These are phyloP conservation scores for western clawed frog (Xenopus tropicalis) DNA, from an alignment of 2,113 vertebrate species.

Conservation along the genomic window DNA sequence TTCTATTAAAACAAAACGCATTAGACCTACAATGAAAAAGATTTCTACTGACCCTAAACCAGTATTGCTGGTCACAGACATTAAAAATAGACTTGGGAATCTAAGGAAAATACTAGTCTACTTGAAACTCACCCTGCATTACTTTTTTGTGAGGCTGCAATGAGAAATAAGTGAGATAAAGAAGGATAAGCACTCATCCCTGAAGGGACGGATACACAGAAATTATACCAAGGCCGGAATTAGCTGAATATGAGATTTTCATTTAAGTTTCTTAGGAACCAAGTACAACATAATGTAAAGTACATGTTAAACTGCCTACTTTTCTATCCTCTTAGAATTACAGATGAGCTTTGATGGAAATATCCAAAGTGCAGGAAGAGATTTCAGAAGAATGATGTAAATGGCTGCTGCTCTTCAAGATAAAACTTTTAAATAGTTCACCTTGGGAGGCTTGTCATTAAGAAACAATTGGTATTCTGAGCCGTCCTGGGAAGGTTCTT, in stretches of 20 bases:
- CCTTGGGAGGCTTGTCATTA: slow-evolving; percentile 5
- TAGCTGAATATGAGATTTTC: slow-evolving; percentile 10
- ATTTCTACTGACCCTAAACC: too few species aligned
- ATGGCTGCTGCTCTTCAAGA: slow-evolving; percentile 1
- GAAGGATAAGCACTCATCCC: slow-evolving; percentile 3
- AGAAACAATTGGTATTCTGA: not conserved
- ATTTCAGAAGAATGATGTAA: slow-evolving; percentile 13
- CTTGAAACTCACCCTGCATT: too few species aligned
- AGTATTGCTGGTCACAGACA: too few species aligned
- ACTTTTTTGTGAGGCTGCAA: too few species aligned
- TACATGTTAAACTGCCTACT: slow-evolving; percentile 6
- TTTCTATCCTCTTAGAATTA: slow-evolving; percentile 17
- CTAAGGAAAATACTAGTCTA: too few species aligned
- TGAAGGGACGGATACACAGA: not conserved
- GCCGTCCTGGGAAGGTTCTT: not conserved
- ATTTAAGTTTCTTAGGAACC: slow-evolving; percentile 1
- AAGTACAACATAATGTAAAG: slow-evolving; percentile 14
- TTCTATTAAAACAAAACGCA: too few species aligned
- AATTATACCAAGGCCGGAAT: slow-evolving; percentile 5
- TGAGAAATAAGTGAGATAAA: slow-evolving; percentile 7
- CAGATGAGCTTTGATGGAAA: slow-evolving; percentile 24
- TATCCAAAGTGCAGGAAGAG: not conserved
- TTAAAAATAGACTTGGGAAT: too few species aligned
- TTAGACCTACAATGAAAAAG: too few species aligned
- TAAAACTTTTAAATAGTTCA: slow-evolving; percentile 22